These are phyloP conservation scores for Apogon hyalosoma DNA, from an alignment of 2,797 vertebrate species.

Conservation along the genomic window DNA sequence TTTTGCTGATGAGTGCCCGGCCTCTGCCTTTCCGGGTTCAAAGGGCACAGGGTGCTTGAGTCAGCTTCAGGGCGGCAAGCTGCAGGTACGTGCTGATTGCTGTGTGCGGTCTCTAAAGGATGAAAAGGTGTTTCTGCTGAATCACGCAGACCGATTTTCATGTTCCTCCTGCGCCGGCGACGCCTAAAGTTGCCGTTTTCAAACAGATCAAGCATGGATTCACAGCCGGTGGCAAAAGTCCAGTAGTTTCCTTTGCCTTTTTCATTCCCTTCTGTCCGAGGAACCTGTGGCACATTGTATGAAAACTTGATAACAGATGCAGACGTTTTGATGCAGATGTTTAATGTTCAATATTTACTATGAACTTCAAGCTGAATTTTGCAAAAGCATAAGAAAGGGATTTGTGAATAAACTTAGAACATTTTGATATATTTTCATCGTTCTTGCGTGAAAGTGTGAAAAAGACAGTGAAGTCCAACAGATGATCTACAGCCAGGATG, in stretches of 20 bases:
- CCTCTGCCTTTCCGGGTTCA: conserved; percentile 70
- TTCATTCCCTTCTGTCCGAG: conserved; percentile 93
- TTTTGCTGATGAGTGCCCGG: conserved; percentile 61
- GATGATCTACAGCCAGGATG: too few species aligned
- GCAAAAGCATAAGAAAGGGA: too few species aligned
- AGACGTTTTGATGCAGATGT: too few species aligned
- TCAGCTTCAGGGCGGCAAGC: conserved; percentile 73
- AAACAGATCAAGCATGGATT: conserved; percentile 97
- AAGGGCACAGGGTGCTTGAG: conserved; percentile 78
- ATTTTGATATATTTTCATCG: too few species aligned
- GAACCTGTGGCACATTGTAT: conserved; percentile 79
- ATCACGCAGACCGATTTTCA: conserved; percentile 88
- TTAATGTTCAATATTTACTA: too few species aligned
- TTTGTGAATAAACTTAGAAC: too few species aligned
- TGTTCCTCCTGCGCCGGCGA: conserved; percentile 88
- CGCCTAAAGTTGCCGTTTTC: conserved; percentile 96
- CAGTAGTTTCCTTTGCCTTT: conserved; percentile 98
- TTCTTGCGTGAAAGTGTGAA: too few species aligned
- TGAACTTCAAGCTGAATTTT: too few species aligned
- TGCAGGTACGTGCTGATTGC: conserved; percentile 60
- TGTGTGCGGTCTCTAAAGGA: conserved; percentile 66
- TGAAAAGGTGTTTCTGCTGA: conserved; percentile 79
- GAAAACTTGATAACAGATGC: too few species aligned
- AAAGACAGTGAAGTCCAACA: too few species aligned
- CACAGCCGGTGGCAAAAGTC: conserved; percentile 95